Evolutionary conservation across 2,888 invertebrate species (phyloP), one percentile per base, ranked within the genome.

Genomic region (Trimorus sp.): DNA sequence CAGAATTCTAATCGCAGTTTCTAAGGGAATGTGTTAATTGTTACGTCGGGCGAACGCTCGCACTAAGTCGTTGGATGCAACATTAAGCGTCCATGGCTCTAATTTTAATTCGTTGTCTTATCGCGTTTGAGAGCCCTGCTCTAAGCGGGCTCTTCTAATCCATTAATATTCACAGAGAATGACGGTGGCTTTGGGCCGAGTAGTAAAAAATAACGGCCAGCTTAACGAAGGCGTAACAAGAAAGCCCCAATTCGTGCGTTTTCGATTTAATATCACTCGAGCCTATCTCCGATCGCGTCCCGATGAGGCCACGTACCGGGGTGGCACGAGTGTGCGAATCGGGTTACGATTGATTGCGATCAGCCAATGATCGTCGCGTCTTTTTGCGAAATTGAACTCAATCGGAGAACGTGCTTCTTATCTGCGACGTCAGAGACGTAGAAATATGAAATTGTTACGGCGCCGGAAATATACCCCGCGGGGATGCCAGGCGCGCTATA

Each of bases 291-390:
- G 68, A 76, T 76, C 38, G 15, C 38, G 37, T 62, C 54, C 12
- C 60, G 76, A 68, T 68, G 62, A 76, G 37, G 54, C 60, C 53
- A n/a, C 42, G 38, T 60, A 51, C 40, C 49, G 11, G 42, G 53
- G 45, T 37, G 45, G 53, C 5, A 16, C 16, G 60, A 59, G 49
- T 68, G 68, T 75, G 68, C 68, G 60, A 75, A 75, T 75, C 68
- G 51, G 75, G 75, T 75, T 75, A 68, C 75, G 60, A 68, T 68
- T 68, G 75, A 65, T 60, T 60, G 58, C 54, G 68, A 68, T 75
- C 75, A 40, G 38, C 53, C 68, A 42, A 65, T 53, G 60, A 53
- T 60, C 40, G 15, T n/a, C 54, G 59, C 51, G 65, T 75, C 53
- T 60, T 75, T 75, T 75, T 66, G 60, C 15, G 38, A 75, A 75